Evolutionary conservation across 2,797 vertebrate genomes (phyloP), one percentile per base, ranked within the genome.

Genomic region (Arremon aurantiirostris): DNA sequence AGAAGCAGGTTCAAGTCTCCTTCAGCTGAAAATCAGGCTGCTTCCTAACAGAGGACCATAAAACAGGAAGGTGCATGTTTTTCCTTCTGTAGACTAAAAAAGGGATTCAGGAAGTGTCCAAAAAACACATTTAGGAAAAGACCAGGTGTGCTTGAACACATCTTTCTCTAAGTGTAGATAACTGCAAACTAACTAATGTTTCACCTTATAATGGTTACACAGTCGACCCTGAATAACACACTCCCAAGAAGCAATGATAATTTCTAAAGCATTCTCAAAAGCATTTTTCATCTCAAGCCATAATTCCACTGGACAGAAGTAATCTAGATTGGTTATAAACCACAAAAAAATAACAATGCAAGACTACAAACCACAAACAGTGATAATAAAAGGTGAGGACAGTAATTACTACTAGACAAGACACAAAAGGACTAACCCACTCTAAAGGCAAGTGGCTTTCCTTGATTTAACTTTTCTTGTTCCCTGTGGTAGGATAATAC

Each of bases 371-470:
- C 22, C 34, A 35, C 0, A 19, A 52, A 89, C 4, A 69, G 42
- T 1, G 6, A 53, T 15, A 75, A 69, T 1, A 22, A 72, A 72
- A 92, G 42, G n/a, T 14, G 20, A 93, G 63, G 18, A 66, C 15
- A 64, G 30, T n/a, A 65, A 88, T 60, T 53, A 52, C 69, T 96
- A 95, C 23, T 23, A 47, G 63, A 91, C 68, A 91, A 95, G 70
- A 90, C 28, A 57, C 83, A 93, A 96, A 89, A 94, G 72, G 80
- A 99, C 99, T 98, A 97, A 99, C 99, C 99, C 93, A 99, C 98
- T 99, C 99, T 98, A 98, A 99, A 99, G 89, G 99, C 98, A 97
- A 98, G 95, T 2, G 99, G 99, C 70, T 98, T 98, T 94, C 98
- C 99, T 96, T 97, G 98, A 91, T 98, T 98, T 50, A 92, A 93